Base-by-base conservation (phyloP, 1,140 invertebrate species). In the Papilio glaucus region DNA sequence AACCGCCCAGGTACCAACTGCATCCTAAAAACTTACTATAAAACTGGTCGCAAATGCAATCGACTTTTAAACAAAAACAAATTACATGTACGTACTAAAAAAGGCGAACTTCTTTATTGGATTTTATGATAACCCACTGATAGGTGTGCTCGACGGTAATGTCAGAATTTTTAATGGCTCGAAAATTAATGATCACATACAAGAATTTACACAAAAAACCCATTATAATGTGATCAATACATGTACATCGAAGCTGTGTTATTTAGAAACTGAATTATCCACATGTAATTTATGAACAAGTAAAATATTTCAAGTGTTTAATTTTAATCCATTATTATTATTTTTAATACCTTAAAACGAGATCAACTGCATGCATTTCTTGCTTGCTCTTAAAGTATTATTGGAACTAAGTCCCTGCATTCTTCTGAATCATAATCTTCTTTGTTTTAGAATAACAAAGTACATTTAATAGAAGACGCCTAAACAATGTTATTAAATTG, bases 61-160 rank as follows among this genome's bases (percentile, higher is more conserved):
- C 62, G 33, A 37, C 37, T 65, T 65, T 65, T 65, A 4, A 65
- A 65, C 37, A 65, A 65, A 65, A 65, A 65, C 49, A 57, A 57
- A 57, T 57, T 57, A 57, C 21, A 26, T 45, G 13, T 57, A 57
- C 49, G 21, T 13, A 57, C 62, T 39, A 65, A 65, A 65, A 65
- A 65, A 39, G 33, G 62, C 33, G 39, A 39, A 65, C 33, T 65
- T 65, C 37, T 37, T 65, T 65, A 65, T 65, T 38, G 18, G 62
- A 65, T 37, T 21, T 63, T 63, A 63, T 15, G 61, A 63, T 29
- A 62, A n/a, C 29, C 26, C 15, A 63, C 49, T 49, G 49, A 24
- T 24, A 53, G 9, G 3, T 53, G 4, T 9, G 4, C 21, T 12
- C 4, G 10, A 21, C n/a, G 49, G 21, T 53, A 53, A 24, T 53